A percentile compares a stretch with the other conserved stretches of the same genome.
These are phyloP conservation scores for Ichneumoninae sp. DNA, from an alignment of 2,888 invertebrate species.

Conservation along the genomic window DNA sequence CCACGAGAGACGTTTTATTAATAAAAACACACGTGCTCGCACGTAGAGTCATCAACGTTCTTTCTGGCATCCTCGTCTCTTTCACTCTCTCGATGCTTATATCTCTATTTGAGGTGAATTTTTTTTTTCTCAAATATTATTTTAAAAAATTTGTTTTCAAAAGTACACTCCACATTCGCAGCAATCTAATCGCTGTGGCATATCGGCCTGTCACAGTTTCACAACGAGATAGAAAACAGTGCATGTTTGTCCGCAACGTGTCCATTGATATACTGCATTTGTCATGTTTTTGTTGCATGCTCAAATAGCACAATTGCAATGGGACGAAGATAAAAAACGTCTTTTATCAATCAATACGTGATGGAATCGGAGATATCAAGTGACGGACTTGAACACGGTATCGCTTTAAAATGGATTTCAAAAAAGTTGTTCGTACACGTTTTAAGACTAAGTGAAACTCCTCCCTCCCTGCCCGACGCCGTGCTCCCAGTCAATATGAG, in stretches of 20 bases:
- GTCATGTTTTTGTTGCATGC: too few species aligned
- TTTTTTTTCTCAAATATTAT: too few species aligned
- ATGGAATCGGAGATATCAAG: slow-evolving; percentile 21
- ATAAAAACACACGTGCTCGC: slow-evolving; percentile 44
- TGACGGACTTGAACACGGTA: slow-evolving; percentile 1
- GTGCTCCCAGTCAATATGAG: not conserved
- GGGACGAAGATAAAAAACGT: slow-evolving; percentile 15
- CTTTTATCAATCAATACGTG: slow-evolving; percentile 1
- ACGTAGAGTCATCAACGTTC: not conserved
- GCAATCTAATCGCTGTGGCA: too few species aligned
- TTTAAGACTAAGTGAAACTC: not conserved
- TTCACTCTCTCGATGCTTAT: slow-evolving; percentile 18
- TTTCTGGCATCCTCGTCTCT: not conserved
- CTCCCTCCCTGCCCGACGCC: not conserved
- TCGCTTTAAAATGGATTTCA: not conserved
- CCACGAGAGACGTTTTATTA: slow-evolving; percentile 56
- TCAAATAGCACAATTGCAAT: slow-evolving; percentile 6
- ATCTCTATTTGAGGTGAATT: not conserved
- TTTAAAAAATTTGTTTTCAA: too few species aligned
- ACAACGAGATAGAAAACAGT: too few species aligned
- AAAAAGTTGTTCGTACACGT: not conserved
- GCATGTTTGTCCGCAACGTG: too few species aligned
- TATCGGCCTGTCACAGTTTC: too few species aligned
- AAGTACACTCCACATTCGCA: too few species aligned
- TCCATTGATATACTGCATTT: too few species aligned